Evolutionary conservation across 2,113 vertebrate species (phyloP).

Genomic region (Callipepla squamata): DNA sequence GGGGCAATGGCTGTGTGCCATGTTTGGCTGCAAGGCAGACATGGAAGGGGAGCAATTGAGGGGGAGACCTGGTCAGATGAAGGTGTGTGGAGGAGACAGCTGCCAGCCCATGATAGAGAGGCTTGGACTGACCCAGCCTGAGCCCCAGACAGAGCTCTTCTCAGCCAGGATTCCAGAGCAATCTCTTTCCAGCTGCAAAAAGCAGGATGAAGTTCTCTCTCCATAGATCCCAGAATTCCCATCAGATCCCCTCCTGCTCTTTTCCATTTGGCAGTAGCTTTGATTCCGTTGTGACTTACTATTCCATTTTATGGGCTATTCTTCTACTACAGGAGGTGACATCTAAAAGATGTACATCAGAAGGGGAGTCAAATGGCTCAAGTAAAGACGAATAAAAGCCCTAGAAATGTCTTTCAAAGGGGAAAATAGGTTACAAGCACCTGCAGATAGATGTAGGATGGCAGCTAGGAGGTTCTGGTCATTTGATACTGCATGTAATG

Average conservation of each 20-base stretch:
- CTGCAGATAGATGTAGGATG: background rate
- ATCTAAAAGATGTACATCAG: background rate
- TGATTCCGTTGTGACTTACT: background rate
- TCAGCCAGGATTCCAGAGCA: background rate
- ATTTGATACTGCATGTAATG: background rate
- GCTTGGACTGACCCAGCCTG: rapidly evolving
- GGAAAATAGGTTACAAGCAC: background rate
- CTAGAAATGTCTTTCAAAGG: background rate
- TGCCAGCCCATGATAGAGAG: background rate
- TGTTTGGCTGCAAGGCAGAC: background rate
- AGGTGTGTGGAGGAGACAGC: background rate
- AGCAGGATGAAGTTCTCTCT: background rate
- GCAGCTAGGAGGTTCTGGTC: background rate
- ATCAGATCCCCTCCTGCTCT: background rate
- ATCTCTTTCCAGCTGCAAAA: background rate
- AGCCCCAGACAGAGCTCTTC: background rate
- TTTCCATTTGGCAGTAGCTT: background rate
- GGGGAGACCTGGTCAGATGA: background rate
- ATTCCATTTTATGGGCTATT: background rate
- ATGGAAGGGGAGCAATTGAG: background rate
- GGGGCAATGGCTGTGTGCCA: background rate
- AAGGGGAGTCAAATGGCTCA: background rate
- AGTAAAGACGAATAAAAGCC: background rate
- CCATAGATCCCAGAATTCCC: background rate
- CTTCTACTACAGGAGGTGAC: background rate